phyloP scores from a whole-genome alignment of 2,113 vertebrate species.

The Amazona vittata region DNA sequence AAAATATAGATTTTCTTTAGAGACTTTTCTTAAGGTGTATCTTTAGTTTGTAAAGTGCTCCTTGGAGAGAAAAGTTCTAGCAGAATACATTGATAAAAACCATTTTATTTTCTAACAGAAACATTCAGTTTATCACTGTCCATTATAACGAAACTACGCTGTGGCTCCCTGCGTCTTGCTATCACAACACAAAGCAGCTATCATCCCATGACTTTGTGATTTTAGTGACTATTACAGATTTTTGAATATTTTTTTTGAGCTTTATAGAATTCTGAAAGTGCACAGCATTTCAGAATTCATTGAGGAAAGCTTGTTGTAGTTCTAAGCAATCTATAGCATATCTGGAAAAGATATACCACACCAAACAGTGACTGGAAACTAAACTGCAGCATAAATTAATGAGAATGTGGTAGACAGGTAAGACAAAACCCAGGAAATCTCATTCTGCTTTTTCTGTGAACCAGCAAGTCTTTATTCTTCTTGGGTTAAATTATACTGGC shows the following conservation, averaged over 20 bases:
- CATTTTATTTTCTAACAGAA: not conserved
- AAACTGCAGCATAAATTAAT: not conserved
- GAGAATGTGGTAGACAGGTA: not conserved
- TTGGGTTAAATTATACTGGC: not conserved
- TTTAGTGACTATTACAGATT: not conserved
- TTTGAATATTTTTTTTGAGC: not conserved
- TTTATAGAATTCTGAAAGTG: not conserved
- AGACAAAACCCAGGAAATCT: not conserved
- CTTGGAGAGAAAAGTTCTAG: not conserved
- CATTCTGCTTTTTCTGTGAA: not conserved
- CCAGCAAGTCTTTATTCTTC: not conserved
- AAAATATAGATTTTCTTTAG: not conserved
- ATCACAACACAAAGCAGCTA: not conserved
- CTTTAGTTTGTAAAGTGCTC: not conserved
- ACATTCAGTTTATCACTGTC: not conserved
- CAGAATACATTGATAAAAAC: not conserved
- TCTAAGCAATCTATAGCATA: not conserved
- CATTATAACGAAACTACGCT: not conserved
- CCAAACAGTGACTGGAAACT: not conserved
- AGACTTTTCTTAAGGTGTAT: not conserved
- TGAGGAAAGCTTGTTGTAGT: not conserved
- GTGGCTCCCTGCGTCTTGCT: not conserved
- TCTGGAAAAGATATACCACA: not conserved
- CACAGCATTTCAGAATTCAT: not conserved
- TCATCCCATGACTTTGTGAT: not conserved